These are phyloP conservation scores for Holocentrus rufus DNA, from an alignment of 2,797 vertebrate species.

Conservation along the genomic window DNA sequence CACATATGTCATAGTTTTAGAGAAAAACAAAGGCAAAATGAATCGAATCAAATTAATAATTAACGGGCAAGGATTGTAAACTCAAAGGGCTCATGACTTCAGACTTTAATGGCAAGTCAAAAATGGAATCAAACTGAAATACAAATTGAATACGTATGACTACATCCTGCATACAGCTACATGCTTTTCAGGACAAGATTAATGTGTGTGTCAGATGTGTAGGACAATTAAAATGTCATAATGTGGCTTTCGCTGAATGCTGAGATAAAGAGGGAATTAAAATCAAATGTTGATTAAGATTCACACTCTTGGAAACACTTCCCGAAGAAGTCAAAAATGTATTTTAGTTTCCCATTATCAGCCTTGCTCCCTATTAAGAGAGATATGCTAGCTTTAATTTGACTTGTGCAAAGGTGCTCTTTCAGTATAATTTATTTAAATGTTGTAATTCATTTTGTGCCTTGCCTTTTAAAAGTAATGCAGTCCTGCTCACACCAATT, in stretches of 20 bases:
- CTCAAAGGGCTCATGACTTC: no score
- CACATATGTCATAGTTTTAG: no score
- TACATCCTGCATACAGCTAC: neutral
- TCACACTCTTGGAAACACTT: neutral
- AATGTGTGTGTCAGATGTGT: neutral
- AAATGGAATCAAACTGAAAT: no score
- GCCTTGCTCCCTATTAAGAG: neutral
- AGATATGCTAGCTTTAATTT: constrained; percentile 2
- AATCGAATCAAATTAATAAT: no score
- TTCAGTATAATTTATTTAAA: constrained; percentile 10
- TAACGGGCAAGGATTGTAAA: no score
- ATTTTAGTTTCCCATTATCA: constrained; percentile 10
- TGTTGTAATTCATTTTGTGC: neutral
- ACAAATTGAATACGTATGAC: no score
- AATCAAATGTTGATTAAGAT: constrained; percentile 14
- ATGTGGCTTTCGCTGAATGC: constrained; percentile 7
- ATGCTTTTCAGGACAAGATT: constrained; percentile 2
- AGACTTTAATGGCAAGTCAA: no score
- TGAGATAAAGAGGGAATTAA: neutral
- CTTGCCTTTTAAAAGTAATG: neutral
- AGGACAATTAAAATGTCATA: neutral
- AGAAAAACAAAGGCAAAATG: no score
- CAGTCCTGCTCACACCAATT: neutral
- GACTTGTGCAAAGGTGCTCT: constrained; percentile 14
- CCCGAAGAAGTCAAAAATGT: neutral